A percentile compares a stretch with the other conserved stretches of the same genome.
These are phyloP conservation scores for Chorisops tibialis DNA, from an alignment of 2,888 invertebrate genomes.

Conservation along the genomic window DNA sequence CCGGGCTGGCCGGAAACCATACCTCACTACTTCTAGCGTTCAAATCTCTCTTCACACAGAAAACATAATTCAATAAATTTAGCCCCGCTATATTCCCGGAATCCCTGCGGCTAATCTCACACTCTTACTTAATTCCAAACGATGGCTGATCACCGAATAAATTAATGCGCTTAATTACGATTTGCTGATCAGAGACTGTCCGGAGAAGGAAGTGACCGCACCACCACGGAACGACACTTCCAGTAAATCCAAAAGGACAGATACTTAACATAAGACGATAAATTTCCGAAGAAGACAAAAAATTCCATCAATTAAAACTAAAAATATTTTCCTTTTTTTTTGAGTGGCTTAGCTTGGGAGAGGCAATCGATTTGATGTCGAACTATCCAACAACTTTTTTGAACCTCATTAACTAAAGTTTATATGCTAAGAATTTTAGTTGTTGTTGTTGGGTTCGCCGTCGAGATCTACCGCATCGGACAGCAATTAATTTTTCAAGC, in stretches of 20 bases:
- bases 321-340: constrained; percentile 5
- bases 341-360: neutral
- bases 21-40: too few species aligned
- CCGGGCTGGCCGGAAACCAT: too few species aligned
- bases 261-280: constrained; percentile 14
- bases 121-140: too few species aligned
- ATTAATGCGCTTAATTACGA: too few species aligned
- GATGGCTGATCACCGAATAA: too few species aligned
- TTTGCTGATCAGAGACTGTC: too few species aligned
- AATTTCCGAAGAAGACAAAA: constrained; percentile 1
- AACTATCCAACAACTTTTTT: constrained; percentile 15
- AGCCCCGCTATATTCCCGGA: too few species aligned
- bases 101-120: too few species aligned
- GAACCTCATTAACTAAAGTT: constrained; percentile 18
- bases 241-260: constrained; percentile 15
- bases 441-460: neutral
- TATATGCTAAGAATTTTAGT: constrained; percentile 17
- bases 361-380: constrained; percentile 8
- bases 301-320: constrained; percentile 14
- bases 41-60: too few species aligned
- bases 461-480: constrained; percentile 14
- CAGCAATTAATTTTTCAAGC: neutral
- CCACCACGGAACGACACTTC: neutral
- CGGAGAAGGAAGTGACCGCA: neutral
- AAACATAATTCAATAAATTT: too few species aligned